A percentile compares a stretch with the other conserved stretches of the same genome.
phyloP scores from a whole-genome alignment of 2,113 vertebrate genomes.

The Zootoca vivipara region DNA sequence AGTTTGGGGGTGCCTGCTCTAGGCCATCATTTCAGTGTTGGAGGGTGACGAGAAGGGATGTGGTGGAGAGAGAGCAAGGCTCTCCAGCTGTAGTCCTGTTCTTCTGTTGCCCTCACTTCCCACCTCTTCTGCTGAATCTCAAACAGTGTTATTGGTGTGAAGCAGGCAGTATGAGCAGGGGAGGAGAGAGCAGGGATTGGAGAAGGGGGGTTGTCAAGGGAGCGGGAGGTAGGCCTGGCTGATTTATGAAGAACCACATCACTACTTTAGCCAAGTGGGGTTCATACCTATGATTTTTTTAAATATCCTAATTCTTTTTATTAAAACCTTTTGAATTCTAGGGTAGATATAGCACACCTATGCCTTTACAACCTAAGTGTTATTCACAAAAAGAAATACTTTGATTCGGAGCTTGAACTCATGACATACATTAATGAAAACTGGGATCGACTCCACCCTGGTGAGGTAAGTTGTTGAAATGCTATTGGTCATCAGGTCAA shows the following conservation, averaged over 20 bases:
- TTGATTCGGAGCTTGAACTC: conserved; percentile 96
- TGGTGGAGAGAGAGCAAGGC: too few relatives aligned
- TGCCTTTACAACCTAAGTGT: conserved; percentile 98
- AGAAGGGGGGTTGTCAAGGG: too few relatives aligned
- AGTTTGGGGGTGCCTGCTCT: too few relatives aligned
- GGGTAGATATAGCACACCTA: conserved; percentile 96
- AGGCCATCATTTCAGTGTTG: too few relatives aligned
- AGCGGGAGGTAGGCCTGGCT: not conserved
- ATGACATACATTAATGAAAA: conserved; percentile 97
- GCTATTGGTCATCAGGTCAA: conserved; percentile 20
- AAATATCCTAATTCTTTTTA: conserved; percentile 40
- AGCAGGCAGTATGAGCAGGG: too few relatives aligned
- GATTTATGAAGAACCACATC: not conserved
- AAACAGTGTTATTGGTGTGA: too few relatives aligned
- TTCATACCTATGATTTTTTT: not conserved
- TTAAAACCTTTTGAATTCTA: conserved; percentile 72
- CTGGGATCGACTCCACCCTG: conserved; percentile 95
- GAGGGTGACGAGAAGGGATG: too few relatives aligned
- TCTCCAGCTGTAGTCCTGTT: too few relatives aligned
- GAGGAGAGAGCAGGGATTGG: too few relatives aligned
- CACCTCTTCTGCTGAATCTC: too few relatives aligned
- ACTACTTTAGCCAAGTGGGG: not conserved
- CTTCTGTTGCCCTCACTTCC: too few relatives aligned
- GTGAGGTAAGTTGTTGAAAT: conserved; percentile 81
- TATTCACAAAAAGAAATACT: conserved; percentile 99